Conservation (phyloP, 2,888 invertebrate genomes). For the Apomyelois bistriatella region DNA sequence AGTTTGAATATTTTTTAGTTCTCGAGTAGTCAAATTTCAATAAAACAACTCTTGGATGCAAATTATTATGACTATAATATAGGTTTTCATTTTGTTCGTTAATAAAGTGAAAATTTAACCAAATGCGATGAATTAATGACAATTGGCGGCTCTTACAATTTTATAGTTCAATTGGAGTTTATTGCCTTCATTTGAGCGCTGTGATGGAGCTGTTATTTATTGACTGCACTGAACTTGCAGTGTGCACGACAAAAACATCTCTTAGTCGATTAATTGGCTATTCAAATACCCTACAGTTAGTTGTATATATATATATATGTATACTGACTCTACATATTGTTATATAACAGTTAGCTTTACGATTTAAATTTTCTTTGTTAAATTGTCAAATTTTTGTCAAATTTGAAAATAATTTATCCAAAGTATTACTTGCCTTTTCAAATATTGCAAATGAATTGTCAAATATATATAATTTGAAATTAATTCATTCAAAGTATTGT, state of each 20-base stretch:
- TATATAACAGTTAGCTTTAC: too few relatives aligned
- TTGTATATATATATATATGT: background rate
- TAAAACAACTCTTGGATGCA: too few relatives aligned
- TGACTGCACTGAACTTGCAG: conserved; percentile 13
- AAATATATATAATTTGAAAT: too few relatives aligned
- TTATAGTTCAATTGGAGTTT: conserved; percentile 14
- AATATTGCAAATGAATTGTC: too few relatives aligned
- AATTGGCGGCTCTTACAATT: conserved; percentile 12
- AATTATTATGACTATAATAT: too few relatives aligned
- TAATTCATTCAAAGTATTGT: too few relatives aligned
- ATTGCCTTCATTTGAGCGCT: conserved; percentile 14
- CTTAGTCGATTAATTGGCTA: conserved; percentile 18
- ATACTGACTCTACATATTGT: background rate
- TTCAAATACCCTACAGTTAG: conserved; percentile 4
- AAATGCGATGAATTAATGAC: conserved; percentile 5
- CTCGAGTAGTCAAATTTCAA: too few relatives aligned
- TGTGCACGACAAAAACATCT: conserved; percentile 27
- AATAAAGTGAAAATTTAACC: background rate
- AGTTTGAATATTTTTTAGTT: too few relatives aligned
- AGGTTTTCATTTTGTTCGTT: background rate
- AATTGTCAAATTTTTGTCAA: too few relatives aligned
- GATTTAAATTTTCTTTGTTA: too few relatives aligned
- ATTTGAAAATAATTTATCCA: too few relatives aligned
- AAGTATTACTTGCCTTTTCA: too few relatives aligned
- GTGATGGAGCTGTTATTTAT: conserved; percentile 12